Evolutionary conservation across 92 coral and sea anemone species (phyloP), one percentile per base, ranked within the genome.

Genomic region (Umimayanthus chanpuru): DNA sequence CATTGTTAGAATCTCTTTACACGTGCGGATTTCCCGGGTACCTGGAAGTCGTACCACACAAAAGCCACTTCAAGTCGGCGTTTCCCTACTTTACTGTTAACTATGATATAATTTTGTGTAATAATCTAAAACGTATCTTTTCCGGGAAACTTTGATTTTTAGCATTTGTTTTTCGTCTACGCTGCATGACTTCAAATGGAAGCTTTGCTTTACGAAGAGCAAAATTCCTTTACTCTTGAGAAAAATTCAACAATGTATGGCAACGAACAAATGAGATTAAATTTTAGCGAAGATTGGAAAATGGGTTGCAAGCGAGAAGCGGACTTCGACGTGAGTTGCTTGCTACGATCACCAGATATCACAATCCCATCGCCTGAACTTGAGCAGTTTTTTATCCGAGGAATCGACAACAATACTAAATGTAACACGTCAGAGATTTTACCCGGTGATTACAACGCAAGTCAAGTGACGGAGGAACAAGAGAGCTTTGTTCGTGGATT

Each of bases 401-500:
- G 90, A 80, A 85, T 85, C 43, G 93, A 91, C 61, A 88, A 68
- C 66, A 82, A 79, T 18, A 10, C 90, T 29, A 83, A 68, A 70
- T 2, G 74, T 28, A 70, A 30, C 53, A 70, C 87, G 7, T 25
- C 87, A 28, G 87, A 29, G 28, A 55, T 41, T 83, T 11, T 83
- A 3, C 38, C 81, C 15, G 90, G 82, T n/a, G 90, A 79, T 18
- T 76, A 87, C 9, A 64, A 80, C 16, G 81, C 81, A 32, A 79
- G 90, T 74, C 76, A 58, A 29, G 93, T 93, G 18, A 95, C 98
- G 25, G 92, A 91, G 50, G 98, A 95, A 75, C 98, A 95, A 81
- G 98, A 95, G 74, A 91, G 92, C 23, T 95, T 95, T 58, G 98
- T 95, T 10, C 89, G 92, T 23, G 98, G 98, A 16, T 95, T 95